These are phyloP conservation scores for Styela plicata DNA, from an alignment of 23 tunicate genomes.

Conservation along the genomic window DNA sequence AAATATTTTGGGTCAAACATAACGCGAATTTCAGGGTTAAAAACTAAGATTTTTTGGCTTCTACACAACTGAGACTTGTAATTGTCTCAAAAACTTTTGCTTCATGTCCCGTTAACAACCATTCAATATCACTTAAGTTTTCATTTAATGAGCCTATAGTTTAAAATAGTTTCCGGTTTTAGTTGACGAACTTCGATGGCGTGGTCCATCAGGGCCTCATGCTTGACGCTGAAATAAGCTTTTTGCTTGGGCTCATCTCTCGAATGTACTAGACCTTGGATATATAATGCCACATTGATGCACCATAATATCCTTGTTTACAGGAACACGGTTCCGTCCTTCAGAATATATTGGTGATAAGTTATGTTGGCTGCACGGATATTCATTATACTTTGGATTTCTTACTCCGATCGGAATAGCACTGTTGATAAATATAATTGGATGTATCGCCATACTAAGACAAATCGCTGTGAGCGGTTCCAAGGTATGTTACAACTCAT, in stretches of 20 bases:
- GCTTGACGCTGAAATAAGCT: no score
- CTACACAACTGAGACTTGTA: no score
- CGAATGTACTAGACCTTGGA: background rate
- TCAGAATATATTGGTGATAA: constrained; percentile 19
- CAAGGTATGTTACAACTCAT: background rate
- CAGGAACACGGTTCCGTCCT: constrained; percentile 1
- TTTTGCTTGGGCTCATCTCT: no score
- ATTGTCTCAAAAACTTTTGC: no score
- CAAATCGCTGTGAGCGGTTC: background rate
- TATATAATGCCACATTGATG: background rate
- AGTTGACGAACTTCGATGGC: no score
- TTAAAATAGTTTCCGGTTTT: no score
- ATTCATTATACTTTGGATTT: constrained; percentile 14
- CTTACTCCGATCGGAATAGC: background rate
- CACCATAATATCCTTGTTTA: background rate
- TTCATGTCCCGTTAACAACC: no score
- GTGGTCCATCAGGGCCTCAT: no score
- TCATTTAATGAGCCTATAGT: no score
- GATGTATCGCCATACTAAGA: background rate
- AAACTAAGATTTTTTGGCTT: no score
- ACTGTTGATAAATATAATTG: background rate
- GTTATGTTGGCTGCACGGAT: constrained; percentile 2
- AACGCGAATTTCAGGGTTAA: no score
- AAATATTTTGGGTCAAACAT: background rate
- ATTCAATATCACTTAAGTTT: no score